Evolutionary conservation across 2,888 invertebrate genomes (phyloP).

Genomic region (Parapristionchus giblindavisi): DNA sequence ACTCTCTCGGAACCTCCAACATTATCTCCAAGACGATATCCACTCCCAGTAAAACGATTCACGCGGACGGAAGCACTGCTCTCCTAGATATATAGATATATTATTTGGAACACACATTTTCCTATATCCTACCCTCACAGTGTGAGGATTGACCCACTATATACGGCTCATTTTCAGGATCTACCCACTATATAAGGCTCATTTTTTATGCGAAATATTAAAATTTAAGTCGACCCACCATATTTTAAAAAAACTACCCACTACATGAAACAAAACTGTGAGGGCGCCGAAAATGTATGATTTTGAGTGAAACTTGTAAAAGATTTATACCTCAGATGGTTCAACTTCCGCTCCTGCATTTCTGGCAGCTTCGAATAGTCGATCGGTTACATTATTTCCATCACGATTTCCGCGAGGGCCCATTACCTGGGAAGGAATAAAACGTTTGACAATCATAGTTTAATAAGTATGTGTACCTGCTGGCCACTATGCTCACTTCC

Average conservation of each 20-base stretch:
- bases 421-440: conserved; percentile 2
- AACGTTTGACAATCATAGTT: not conserved
- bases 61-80: too few relatives aligned
- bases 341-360: conserved; percentile 30
- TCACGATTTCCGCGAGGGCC: conserved; percentile 7
- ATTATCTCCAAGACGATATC: conserved; percentile 8
- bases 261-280: not conserved
- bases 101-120: too few relatives aligned
- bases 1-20: conserved; percentile 19
- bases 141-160: too few relatives aligned
- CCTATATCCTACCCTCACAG: too few relatives aligned
- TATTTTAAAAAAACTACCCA: not conserved
- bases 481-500: conserved; percentile 55
- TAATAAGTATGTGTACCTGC: conserved; percentile 1
- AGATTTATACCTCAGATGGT: not conserved
- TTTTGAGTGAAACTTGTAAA: too few relatives aligned
- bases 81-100: too few relatives aligned
- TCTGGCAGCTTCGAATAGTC: conserved; percentile 27
- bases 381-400: conserved; percentile 2
- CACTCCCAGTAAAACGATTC: not conserved
- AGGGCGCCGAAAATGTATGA: not conserved
- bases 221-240: not conserved
- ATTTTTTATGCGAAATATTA: too few relatives aligned
- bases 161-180: too few relatives aligned
- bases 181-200: too few relatives aligned